Evolutionary conservation across 2,113 vertebrate genomes (phyloP), one percentile per base, ranked within the genome.

Genomic region (Noturus placidus): DNA sequence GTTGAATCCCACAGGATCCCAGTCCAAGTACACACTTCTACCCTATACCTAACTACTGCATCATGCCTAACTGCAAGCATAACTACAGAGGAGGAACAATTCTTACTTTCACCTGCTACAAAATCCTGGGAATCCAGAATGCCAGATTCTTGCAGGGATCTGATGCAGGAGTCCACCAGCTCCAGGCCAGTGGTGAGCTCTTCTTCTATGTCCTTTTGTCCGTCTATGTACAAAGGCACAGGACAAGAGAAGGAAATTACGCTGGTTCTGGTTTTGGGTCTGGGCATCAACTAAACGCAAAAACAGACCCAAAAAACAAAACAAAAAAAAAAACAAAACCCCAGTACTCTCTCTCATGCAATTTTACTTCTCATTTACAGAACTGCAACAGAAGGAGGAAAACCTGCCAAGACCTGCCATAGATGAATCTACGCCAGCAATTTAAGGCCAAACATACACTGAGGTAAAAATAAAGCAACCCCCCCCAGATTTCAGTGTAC

Each of bases 171-270:
- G 93, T 99, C 98, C 93, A 99, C 98, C 93, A 99, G 95, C 93
- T 99, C 98, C 86, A 99, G 94, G 86, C 98, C 98, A 88, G 98
- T 99, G 22, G 98, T 98, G 89, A 99, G 96, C 89, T 99, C 98
- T 92, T 99, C 98, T 92, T 99, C 98, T 86, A 99, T 99, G 91
- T 99, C 97, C 93, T 99, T 99, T 93, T 98, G 98, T 92, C 98
- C 97, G 91, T 99, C 98, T 99, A 91, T 42, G 79, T 27, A n/a
- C 27, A 86, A 63, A 79, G 46, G 76, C 27, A 87, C 13, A 14
- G 57, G 74, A 59, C 13, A 80, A 59, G 13, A 81, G 17, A 15
- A 87, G 17, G 63, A 46, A 82, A 85, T 67, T 25, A 67, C 20
- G 80, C 35, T 42, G 61, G 84, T 19, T 52, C 38, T 22, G n/a